Conservation (phyloP, 2,888 invertebrate genomes). For the Polia nebulosa region DNA sequence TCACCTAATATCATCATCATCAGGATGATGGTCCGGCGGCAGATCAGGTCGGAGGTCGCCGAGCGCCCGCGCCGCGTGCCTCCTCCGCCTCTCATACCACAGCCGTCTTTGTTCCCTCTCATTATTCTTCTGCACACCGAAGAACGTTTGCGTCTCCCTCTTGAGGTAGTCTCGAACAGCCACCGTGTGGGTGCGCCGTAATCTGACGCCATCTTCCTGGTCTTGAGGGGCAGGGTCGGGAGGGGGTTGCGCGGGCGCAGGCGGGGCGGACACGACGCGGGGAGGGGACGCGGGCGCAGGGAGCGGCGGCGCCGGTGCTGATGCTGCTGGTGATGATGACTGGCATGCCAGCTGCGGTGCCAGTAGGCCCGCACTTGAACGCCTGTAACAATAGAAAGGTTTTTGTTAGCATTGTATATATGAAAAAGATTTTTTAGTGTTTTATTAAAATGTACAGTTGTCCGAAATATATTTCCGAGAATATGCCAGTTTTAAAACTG, state of each 20-base stretch:
- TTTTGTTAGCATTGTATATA: neutral
- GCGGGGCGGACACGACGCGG: conserved; percentile 82
- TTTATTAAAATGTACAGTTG: neutral
- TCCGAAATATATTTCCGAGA: neutral
- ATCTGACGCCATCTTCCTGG: conserved; percentile 87
- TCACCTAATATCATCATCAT: conserved; percentile 91
- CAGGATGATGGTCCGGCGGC: conserved; percentile 91
- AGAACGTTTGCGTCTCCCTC: conserved; percentile 95
- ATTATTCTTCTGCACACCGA: conserved; percentile 95
- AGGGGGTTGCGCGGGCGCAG: conserved; percentile 76
- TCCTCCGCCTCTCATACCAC: conserved; percentile 95
- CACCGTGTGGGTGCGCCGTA: conserved; percentile 84
- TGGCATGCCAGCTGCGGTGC: conserved; percentile 87
- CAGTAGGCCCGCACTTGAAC: conserved; percentile 86
- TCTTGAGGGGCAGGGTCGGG: conserved; percentile 83
- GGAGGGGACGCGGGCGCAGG: conserved; percentile 85
- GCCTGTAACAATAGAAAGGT: conserved; percentile 81
- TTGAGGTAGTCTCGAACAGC: conserved; percentile 93
- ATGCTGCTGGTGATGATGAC: conserved; percentile 80
- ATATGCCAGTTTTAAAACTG: neutral
- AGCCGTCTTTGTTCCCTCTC: conserved; percentile 94
- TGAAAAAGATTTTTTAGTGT: neutral
- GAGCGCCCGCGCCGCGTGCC: conserved; percentile 94
- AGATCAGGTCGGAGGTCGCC: conserved; percentile 91
- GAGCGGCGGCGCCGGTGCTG: conserved; percentile 77